Base-by-base conservation (phyloP, 2,113 vertebrate genomes). In the Hiodon tergisus region DNA sequence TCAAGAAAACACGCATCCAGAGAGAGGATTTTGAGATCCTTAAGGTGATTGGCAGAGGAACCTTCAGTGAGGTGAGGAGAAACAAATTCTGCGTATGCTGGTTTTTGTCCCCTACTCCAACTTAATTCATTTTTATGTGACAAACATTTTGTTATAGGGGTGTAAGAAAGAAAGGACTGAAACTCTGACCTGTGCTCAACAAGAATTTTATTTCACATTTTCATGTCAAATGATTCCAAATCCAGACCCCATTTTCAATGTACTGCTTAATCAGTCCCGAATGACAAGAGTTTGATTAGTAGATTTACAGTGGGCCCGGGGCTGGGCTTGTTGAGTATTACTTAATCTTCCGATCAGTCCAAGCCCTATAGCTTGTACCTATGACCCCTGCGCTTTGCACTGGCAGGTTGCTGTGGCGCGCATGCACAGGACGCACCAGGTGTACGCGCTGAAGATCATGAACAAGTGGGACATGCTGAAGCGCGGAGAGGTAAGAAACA, bases 381-480 rank as follows among this genome's bases (percentile, higher is more conserved):
- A 7, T 6, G 8, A 2, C 61, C 16, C 53, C 58, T n/a, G 59
- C 17, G 16, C 63, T 69, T 31, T 31, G 31, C 31, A 31, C 31
- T 31, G 31, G 6, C 78, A 94, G 94, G 93, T 95, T 4, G 93
- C 93, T 0, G 91, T 95, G 67, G 94, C 92, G 4, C 90, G 87
- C 69, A 90, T 93, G 91, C 86, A 78, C 73, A 82, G 83, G 76
- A 93, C 91, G 0, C 89, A 91, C 69, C 89, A 91, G 76, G 92
- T 94, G 69, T 95, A 92, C 0, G 94, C 94, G 75, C 87, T 95
- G 86, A 95, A 95, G 86, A 93, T 94, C 52, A 92, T 94, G 93
- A 94, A 94, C 76, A 95, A 95, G 82, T 93, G 93, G 94, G 92
- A 95, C 82, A 90, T 95, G 88, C 82, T 95, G 78, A 93, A 92